phyloP scores from a whole-genome alignment of 2,888 invertebrate genomes.

The Volucella inanis region DNA sequence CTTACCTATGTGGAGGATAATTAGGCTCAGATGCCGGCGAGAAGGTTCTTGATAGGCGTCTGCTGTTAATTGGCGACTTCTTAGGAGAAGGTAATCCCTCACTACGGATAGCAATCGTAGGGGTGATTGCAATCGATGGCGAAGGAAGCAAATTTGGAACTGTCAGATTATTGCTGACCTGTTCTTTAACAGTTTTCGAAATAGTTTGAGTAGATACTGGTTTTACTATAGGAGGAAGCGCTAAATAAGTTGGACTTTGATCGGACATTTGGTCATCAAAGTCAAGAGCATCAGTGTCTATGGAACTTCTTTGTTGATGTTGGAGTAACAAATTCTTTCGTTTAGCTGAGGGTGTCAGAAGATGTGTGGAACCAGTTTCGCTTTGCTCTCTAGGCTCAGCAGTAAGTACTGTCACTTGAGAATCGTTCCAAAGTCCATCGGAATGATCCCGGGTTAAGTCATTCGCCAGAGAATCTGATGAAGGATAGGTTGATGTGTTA shows the following conservation, averaged over 20 bases:
- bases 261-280: conserved; percentile 87
- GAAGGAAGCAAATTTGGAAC: conserved; percentile 72
- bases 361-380: conserved; percentile 84
- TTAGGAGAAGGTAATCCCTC: conserved; percentile 48
- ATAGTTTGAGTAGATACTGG: conserved; percentile 40
- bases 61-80: conserved; percentile 31
- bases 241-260: conserved; percentile 81
- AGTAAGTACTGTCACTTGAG: conserved; percentile 92
- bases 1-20: conserved; percentile 57
- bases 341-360: conserved; percentile 91
- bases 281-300: conserved; percentile 92
- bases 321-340: conserved; percentile 91
- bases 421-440: conserved; percentile 95
- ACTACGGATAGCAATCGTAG: conserved; percentile 77
- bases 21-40: conserved; percentile 41
- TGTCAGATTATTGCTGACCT: conserved; percentile 64
- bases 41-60: conserved; percentile 52
- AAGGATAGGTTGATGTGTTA: conserved; percentile 89
- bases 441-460: conserved; percentile 91
- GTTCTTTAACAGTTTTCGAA: conserved; percentile 72
- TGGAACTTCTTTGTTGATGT: conserved; percentile 93
- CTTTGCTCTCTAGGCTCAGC: conserved; percentile 84
- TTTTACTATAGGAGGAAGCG: conserved; percentile 57
- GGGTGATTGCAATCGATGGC: conserved; percentile 86
- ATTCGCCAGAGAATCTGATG: conserved; percentile 92